Base-by-base conservation (phyloP, 2,797 vertebrate genomes). In the Prunella strophiata region DNA sequence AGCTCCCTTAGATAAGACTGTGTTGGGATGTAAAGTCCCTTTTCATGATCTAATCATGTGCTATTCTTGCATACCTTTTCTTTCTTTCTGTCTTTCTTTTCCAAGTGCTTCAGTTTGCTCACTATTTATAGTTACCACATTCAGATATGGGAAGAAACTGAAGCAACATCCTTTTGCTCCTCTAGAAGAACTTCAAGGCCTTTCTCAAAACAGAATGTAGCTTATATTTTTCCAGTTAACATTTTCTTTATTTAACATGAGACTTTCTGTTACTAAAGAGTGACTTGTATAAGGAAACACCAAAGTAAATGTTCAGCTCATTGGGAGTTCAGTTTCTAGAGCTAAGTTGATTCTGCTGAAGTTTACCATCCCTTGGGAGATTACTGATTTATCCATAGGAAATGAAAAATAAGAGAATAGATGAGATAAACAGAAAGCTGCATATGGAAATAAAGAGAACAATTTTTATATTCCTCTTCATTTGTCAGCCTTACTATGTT, bases 141-240 rank as follows among this genome's bases (percentile, higher is more conserved):
- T 85, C 88, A 94, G 30, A 89, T 66, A 86, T 78, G 88, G 70
- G 70, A 96, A 95, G 82, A 96, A 94, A 90, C 26, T 55, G 27
- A 75, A 91, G 51, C 40, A 54, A 93, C 50, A 88, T 85, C 67
- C 59, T 94, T 85, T 93, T 74, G 19, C 26, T 89, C 21, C 17
- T 79, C 42, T 82, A 50, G 40, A 57, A 87, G 38, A 82, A 68
- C 63, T 78, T 66, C 66, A 75, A 76, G 32, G 26, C 67, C 73
- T 77, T 92, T 94, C 77, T 90, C 51, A 81, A 95, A 95, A 82
- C 66, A 82, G 43, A 83, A 23, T 22, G 32, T 38, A 82, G 36
- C 19, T 94, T 90, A 21, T 66, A 59, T 84, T 95, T 91, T 95
- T 87, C 61, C 74, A 90, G 55, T 86, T 75, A 90, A 79, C 7